A percentile compares a stretch with the other conserved stretches of the same genome.
These are phyloP conservation scores for Pantherophis vulpinus DNA, from an alignment of 2,797 vertebrate species.

Conservation along the genomic window DNA sequence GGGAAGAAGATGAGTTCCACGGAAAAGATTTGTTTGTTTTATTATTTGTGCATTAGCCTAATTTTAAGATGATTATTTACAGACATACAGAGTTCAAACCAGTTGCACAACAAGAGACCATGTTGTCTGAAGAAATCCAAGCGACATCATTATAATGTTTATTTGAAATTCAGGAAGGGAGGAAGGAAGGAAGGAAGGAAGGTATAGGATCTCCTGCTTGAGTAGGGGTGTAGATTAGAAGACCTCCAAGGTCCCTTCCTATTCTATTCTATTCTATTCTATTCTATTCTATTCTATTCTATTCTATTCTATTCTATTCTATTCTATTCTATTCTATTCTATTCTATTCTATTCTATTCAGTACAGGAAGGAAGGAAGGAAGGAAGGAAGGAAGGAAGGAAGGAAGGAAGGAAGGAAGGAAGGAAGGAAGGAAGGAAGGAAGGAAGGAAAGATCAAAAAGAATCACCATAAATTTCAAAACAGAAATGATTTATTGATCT, in stretches of 20 bases:
- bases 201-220: no score
- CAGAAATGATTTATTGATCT: neutral
- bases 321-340: no score
- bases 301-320: no score
- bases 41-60: conserved; percentile 4
- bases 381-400: no score
- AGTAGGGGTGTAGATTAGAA: no score
- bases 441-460: neutral
- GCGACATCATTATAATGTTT: neutral
- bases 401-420: no score
- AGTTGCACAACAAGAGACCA: neutral
- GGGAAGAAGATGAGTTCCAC: rapidly evolving
- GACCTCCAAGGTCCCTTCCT: no score
- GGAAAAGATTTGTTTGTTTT: neutral
- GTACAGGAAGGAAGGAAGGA: no score
- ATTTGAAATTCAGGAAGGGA: neutral
- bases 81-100: neutral
- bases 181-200: neutral
- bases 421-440: neutral
- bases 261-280: no score
- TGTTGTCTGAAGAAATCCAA: neutral
- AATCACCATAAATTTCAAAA: neutral
- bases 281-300: no score
- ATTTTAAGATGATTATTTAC: neutral
- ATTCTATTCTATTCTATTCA: no score